These are phyloP conservation scores for Metallyticus violacea DNA, from an alignment of 2,888 invertebrate genomes.

Conservation along the genomic window DNA sequence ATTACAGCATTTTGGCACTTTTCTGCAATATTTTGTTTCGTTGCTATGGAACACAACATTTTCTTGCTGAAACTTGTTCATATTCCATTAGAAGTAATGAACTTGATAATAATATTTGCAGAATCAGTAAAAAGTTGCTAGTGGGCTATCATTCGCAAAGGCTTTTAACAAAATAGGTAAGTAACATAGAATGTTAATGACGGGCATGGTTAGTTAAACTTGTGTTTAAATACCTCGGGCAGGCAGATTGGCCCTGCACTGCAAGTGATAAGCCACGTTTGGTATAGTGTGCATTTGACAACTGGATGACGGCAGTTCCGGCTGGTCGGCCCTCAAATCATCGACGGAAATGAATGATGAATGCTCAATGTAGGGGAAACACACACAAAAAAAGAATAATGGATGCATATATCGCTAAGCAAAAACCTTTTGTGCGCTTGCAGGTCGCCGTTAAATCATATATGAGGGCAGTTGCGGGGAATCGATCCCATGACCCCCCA, in stretches of 20 bases:
- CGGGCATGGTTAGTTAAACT: background rate
- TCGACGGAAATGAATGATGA: conserved; percentile 6
- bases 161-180: background rate
- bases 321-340: background rate
- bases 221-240: background rate
- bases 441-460: conserved; percentile 11
- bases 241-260: background rate
- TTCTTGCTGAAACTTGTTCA: background rate
- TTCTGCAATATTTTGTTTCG: background rate
- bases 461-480: background rate
- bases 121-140: background rate
- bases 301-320: background rate
- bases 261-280: background rate
- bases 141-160: background rate
- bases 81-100: background rate
- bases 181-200: background rate
- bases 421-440: background rate
- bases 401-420: background rate
- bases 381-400: background rate
- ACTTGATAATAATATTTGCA: background rate
- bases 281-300: background rate
- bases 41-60: background rate
- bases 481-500: background rate
- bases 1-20: too few relatives aligned
- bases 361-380: background rate